Conservation (phyloP, 1,140 invertebrate genomes). For the Ruditapes philippinarum region DNA sequence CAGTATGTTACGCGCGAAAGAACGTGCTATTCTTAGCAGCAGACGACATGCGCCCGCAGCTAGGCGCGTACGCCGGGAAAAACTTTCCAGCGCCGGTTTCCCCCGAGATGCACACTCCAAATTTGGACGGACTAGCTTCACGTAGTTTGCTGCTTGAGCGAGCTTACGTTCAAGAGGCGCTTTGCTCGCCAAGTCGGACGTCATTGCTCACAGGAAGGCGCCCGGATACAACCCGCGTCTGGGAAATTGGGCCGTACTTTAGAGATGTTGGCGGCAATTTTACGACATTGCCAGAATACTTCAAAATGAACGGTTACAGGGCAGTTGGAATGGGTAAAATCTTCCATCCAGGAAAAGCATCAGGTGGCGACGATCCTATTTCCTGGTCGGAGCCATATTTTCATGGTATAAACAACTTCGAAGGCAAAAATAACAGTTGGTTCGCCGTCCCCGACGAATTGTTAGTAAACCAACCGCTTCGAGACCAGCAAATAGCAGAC, state of each 20-base stretch:
- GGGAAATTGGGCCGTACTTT: constrained; percentile 93
- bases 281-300: no score
- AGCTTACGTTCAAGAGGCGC: constrained; percentile 81
- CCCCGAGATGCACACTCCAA: constrained; percentile 90
- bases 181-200: constrained; percentile 91
- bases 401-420: constrained; percentile 4
- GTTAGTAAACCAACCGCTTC: constrained; percentile 13
- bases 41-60: constrained; percentile 92
- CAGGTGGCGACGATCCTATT: constrained; percentile 60
- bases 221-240: constrained; percentile 92
- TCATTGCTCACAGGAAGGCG: constrained; percentile 94
- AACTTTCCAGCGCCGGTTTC: constrained; percentile 64
- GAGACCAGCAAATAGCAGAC: constrained; percentile 31
- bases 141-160: constrained; percentile 89
- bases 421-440: constrained; percentile 37
- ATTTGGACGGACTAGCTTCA: constrained; percentile 91
- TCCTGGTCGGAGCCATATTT: constrained; percentile 62
- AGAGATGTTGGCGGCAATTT: constrained; percentile 90
- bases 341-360: constrained; percentile 89
- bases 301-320: constrained; percentile 92
- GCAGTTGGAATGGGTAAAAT: constrained; percentile 94
- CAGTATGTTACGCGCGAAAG: neutral
- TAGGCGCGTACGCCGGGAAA: constrained; percentile 90
- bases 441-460: neutral
- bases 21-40: constrained; percentile 92